Percentiles rank a stretch among this genome's conserved stretches.
Evolutionary conservation across 2,888 invertebrate species (phyloP).

Genomic region (Boloria euphrosyne): DNA sequence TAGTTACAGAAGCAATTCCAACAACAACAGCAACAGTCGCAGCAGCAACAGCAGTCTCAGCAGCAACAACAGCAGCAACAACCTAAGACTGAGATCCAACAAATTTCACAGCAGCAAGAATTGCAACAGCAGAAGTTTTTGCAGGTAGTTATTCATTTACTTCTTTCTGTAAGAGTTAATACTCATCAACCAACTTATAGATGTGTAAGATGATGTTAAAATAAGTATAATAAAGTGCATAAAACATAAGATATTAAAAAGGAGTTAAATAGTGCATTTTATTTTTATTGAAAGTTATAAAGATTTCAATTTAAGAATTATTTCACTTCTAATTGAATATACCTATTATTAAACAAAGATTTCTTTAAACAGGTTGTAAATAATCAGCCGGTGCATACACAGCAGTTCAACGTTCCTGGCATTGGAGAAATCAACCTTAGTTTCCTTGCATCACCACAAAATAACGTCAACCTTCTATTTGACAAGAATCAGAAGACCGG

Average conservation of each 20-base stretch:
- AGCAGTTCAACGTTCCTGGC: conserved; percentile 75
- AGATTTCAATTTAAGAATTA: no score
- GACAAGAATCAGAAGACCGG: conserved; percentile 70
- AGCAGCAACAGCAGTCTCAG: conserved; percentile 59
- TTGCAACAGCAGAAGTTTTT: conserved; percentile 76
- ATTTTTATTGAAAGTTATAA: no score
- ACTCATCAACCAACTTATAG: no score
- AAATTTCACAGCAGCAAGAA: conserved; percentile 74
- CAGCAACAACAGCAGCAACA: conserved; percentile 52
- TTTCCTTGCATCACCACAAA: conserved; percentile 68
- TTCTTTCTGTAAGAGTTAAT: neutral
- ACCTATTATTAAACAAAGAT: no score
- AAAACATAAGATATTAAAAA: no score
- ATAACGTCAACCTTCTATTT: conserved; percentile 69
- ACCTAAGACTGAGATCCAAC: conserved; percentile 67
- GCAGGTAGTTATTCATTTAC: conserved; percentile 52
- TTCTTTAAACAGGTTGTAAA: conserved; percentile 48
- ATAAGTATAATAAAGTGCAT: no score
- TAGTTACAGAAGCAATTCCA: conserved; percentile 68
- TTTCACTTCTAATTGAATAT: no score
- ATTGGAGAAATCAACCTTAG: conserved; percentile 75
- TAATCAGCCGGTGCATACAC: conserved; percentile 63
- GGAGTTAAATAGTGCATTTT: no score
- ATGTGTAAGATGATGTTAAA: no score
- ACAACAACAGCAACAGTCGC: conserved; percentile 54